These are phyloP conservation scores for Pelodytes ibericus DNA, from an alignment of 2,797 vertebrate genomes.

Conservation along the genomic window DNA sequence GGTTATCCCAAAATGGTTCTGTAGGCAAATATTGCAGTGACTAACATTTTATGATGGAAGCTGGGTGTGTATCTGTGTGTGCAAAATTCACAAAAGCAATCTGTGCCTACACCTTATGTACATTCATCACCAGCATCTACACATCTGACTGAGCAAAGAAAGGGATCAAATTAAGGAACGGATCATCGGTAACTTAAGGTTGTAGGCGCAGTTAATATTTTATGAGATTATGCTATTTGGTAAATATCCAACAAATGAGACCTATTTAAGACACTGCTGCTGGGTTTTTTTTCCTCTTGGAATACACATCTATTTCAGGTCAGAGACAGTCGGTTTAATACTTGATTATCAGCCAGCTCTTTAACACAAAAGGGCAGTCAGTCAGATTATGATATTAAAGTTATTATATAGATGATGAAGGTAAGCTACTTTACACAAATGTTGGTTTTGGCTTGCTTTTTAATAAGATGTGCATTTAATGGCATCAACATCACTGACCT, in stretches of 20 bases:
- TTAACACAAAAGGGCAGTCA: not conserved
- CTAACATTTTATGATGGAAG: no score
- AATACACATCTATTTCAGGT: not conserved
- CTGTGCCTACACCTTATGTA: not conserved
- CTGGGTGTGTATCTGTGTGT: no score
- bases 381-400: not conserved
- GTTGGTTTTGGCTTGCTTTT: not conserved
- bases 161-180: slow-evolving; percentile 6
- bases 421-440: not conserved
- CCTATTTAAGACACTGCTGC: not conserved
- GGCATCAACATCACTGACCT: no score
- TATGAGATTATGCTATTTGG: slow-evolving; percentile 11
- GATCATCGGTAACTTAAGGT: slow-evolving; percentile 11
- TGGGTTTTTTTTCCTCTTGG: not conserved
- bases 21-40: no score
- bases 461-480: not conserved
- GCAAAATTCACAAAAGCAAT: not conserved
- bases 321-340: not conserved
- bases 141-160: not conserved
- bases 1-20: no score
- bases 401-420: not conserved
- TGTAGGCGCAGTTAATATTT: slow-evolving; percentile 8
- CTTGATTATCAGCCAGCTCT: not conserved
- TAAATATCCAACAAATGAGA: not conserved
- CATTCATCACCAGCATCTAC: not conserved